Evolutionary conservation across 2,113 vertebrate genomes (phyloP).

Genomic region (Chrysemys picta): DNA sequence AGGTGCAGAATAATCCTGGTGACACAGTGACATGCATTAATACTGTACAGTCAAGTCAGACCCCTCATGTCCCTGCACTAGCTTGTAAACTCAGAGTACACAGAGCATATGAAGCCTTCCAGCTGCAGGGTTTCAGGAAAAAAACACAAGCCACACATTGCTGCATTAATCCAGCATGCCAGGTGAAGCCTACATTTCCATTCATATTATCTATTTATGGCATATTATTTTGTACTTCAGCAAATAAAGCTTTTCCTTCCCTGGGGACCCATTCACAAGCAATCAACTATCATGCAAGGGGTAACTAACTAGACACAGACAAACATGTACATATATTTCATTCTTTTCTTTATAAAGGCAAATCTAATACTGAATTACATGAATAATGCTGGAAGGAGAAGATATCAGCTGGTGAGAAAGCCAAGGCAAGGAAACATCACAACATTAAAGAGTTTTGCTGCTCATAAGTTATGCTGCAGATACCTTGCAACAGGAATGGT

Average conservation of each 20-base stretch:
- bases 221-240: conserved; percentile 41
- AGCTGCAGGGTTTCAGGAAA: background rate
- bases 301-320: conserved; percentile 39
- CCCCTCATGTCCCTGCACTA: background rate
- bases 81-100: fast-evolving
- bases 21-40: background rate
- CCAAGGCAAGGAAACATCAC: background rate
- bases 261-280: conserved; percentile 40
- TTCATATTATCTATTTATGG: background rate
- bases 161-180: background rate
- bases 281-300: conserved; percentile 45
- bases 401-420: background rate
- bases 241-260: conserved; percentile 53
- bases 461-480: conserved; percentile 15
- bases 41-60: background rate
- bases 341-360: conserved; percentile 20
- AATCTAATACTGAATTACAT: conserved; percentile 38
- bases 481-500: conserved; percentile 1
- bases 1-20: background rate
- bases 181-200: background rate
- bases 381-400: conserved; percentile 14
- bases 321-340: background rate
- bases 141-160: background rate
- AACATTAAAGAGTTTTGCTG: background rate
- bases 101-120: background rate